Evolutionary conservation across 2,888 invertebrate species (phyloP).

Genomic region (Philereme transversata): DNA sequence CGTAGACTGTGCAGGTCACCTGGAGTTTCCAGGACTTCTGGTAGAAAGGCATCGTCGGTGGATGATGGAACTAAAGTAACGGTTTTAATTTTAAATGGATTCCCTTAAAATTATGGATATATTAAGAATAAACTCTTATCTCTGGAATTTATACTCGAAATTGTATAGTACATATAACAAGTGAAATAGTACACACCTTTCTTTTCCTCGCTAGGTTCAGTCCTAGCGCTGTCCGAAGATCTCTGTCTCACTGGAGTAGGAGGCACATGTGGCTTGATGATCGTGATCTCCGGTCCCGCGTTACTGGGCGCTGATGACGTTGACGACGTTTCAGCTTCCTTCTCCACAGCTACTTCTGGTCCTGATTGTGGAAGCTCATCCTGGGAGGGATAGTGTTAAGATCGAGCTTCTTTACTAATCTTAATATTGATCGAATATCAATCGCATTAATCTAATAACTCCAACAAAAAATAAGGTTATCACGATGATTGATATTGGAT

Average conservation of each 20-base stretch:
- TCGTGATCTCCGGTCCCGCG: slow-evolving; percentile 71
- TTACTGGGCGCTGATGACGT: slow-evolving; percentile 70
- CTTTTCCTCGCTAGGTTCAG: slow-evolving; percentile 77
- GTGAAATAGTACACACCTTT: slow-evolving; percentile 60
- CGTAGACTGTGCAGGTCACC: slow-evolving; percentile 64
- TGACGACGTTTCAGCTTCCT: slow-evolving; percentile 67
- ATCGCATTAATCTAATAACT: no score
- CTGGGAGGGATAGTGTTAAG: slow-evolving; percentile 43
- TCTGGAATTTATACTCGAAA: no score
- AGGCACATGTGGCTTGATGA: slow-evolving; percentile 63
- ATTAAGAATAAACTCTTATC: no score
- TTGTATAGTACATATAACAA: no score
- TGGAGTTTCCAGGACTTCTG: slow-evolving; percentile 68
- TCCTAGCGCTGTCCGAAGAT: slow-evolving; percentile 83
- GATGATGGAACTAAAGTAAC: slow-evolving; percentile 60
- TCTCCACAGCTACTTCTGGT: slow-evolving; percentile 62
- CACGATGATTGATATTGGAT: no score
- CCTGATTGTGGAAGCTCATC: slow-evolving; percentile 75
- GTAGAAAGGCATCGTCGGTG: slow-evolving; percentile 74
- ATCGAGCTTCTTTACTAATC: not conserved
- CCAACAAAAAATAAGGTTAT: no score
- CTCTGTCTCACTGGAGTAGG: slow-evolving; percentile 74
- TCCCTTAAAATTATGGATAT: no score
- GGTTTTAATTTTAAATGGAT: slow-evolving; percentile 10
- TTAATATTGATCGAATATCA: no score